A percentile compares a stretch with the other conserved stretches of the same genome.
These are phyloP conservation scores for Nebria ingens DNA, from an alignment of 1,140 invertebrate species.

Conservation along the genomic window DNA sequence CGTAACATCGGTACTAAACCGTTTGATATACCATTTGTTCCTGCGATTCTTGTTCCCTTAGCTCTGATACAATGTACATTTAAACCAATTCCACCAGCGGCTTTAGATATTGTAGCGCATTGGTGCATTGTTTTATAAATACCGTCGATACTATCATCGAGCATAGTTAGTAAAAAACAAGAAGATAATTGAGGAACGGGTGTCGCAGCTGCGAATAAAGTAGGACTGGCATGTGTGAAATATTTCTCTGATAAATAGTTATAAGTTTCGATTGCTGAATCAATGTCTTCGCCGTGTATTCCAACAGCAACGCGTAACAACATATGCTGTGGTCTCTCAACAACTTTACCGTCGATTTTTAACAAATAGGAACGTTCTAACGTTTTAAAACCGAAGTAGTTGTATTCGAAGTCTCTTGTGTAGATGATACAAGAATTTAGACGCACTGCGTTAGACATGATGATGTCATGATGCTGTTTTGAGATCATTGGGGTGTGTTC, in stretches of 20 bases:
- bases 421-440: constrained; percentile 96
- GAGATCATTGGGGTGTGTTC: constrained; percentile 73
- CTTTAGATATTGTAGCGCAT: constrained; percentile 94
- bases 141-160: constrained; percentile 95
- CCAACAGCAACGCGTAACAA: constrained; percentile 96
- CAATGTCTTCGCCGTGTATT: constrained; percentile 91
- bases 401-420: constrained; percentile 94
- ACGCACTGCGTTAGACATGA: constrained; percentile 76
- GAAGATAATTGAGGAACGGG: constrained; percentile 86
- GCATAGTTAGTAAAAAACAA: constrained; percentile 93
- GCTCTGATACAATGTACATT: constrained; percentile 95
- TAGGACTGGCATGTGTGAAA: constrained; percentile 97
- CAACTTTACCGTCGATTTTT: constrained; percentile 89
- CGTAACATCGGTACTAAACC: constrained; percentile 96
- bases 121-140: constrained; percentile 92
- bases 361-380: constrained; percentile 91
- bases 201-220: constrained; percentile 92
- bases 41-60: constrained; percentile 83
- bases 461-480: constrained; percentile 69
- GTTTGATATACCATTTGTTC: constrained; percentile 92
- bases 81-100: constrained; percentile 93
- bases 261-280: constrained; percentile 92
- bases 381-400: constrained; percentile 99
- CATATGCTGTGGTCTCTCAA: constrained; percentile 96
- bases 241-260: constrained; percentile 91